These are phyloP conservation scores for Hydrophis major DNA, from an alignment of 2,797 vertebrate species.

Conservation along the genomic window DNA sequence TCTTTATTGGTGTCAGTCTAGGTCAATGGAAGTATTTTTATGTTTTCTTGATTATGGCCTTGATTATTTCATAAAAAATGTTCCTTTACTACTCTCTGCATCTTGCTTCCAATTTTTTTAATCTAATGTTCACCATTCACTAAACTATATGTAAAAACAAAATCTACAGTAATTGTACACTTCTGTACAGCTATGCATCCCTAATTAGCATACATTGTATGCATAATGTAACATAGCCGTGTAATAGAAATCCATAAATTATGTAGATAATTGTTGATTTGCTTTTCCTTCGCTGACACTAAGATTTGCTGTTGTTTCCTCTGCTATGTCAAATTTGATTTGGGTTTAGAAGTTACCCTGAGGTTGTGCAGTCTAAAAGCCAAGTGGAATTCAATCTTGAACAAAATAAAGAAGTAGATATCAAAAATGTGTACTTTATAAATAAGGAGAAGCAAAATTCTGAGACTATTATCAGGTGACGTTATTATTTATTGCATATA, in stretches of 20 bases:
- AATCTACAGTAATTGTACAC: not conserved
- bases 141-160: slow-evolving; percentile 14
- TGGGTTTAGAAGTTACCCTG: slow-evolving; percentile 26
- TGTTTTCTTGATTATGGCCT: slow-evolving; percentile 47
- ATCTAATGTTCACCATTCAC: slow-evolving; percentile 4
- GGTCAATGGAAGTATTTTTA: slow-evolving; percentile 54
- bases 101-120: not conserved
- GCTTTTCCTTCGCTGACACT: slow-evolving; percentile 31
- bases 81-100: slow-evolving; percentile 43
- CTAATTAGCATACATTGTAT: slow-evolving; percentile 19
- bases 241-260: slow-evolving; percentile 15
- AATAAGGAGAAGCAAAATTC: slow-evolving; percentile 1
- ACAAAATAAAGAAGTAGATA: slow-evolving; percentile 3
- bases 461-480: not conserved
- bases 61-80: slow-evolving; percentile 43
- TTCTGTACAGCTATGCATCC: not conserved
- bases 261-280: slow-evolving; percentile 20
- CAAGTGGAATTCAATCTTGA: slow-evolving; percentile 25
- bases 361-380: slow-evolving; percentile 28
- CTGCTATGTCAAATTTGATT: slow-evolving; percentile 46
- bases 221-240: slow-evolving; percentile 15
- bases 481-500: not conserved
- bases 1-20: slow-evolving; percentile 65
- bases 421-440: slow-evolving; percentile 3
- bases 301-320: slow-evolving; percentile 21